Base-by-base conservation (phyloP, 2,888 invertebrate species). In the Protophormia terraenovae region DNA sequence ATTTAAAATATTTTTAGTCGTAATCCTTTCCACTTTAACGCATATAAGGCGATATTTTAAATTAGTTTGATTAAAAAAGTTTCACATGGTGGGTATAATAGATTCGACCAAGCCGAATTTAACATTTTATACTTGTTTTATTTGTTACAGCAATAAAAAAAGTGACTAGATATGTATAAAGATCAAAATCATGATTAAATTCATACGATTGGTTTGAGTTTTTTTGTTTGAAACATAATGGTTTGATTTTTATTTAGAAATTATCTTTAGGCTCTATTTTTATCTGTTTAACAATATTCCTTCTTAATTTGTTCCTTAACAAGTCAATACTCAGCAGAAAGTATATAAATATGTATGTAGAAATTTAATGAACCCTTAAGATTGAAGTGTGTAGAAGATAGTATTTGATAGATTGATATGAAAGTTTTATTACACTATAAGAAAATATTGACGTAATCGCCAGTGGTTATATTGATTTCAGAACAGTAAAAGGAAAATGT, bases 171-270 rank as follows among this genome's bases (percentile, higher is more conserved):
- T 72, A 35, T n/a, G n/a, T n/a, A n/a, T 32, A 22, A 41, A 76
- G 67, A 77, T 67, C 66, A 60, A 67, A 67, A 77, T 78, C 72
- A 66, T 60, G 47, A 14, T 45, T 69, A 38, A 47, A 78, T 27
- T 35, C 10, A 24, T 50, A 50, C 50, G 19, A 1, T 27, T 53
- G 53, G 35, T 27, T 76, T 38, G 41, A 27, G 3, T 14, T 53
- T n/a, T n/a, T n/a, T 66, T 47, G 22, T 53, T 47, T 8, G n/a
- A 14, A 35, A 47, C 35, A n/a, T 24, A 27, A 55, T 38, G 19
- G n/a, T 38, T 38, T 8, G 10, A 2, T 12, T 58, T 58, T 72
- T 41, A 14, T 41, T 29, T 29, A 3, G 0, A 29, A 58, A 16
- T 71, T 71, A 14, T 55, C n/a, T 50, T 19, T 24, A 32, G 50